Evolutionary conservation across 2,113 vertebrate genomes (phyloP), one percentile per base, ranked within the genome.

Genomic region (Mola mola): DNA sequence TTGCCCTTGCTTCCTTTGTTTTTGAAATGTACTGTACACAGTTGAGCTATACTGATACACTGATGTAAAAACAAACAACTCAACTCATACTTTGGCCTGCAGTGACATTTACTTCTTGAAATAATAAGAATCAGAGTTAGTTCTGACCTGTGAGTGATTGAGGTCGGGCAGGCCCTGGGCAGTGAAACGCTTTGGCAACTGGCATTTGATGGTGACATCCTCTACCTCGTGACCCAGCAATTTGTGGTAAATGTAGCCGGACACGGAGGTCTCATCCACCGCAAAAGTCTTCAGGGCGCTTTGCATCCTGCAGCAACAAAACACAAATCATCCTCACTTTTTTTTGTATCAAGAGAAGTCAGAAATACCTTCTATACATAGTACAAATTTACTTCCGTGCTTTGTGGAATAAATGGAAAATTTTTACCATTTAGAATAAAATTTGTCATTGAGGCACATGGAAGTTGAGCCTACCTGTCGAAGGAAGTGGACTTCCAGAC

Each of bases 401-500:
- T n/a, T n/a, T n/a, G n/a, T n/a, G n/a, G n/a, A n/a, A n/a, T n/a
- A n/a, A n/a, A n/a, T n/a, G n/a, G n/a, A n/a, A n/a, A n/a, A n/a
- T n/a, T 19, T 1, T 10, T 57, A 4, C 21, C 2, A 21, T 33
- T 7, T n/a, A n/a, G n/a, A n/a, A n/a, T n/a, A n/a, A 12, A 0
- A 31, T 25, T 26, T 12, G 4, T 11, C 21, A 47, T 51, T 33
- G 6, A 36, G 17, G 5, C 4, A 2, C 16, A 37, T 17, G 25
- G 12, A 31, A 31, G 31, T 26, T 47, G 2, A 25, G 16, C 28
- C 9, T 65, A 98, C 97, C 97, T 95, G 87, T 99, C 97, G 73
- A 99, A 99, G 0, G 97, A 99, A n/a, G 97, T 99, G 0, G 97
- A 98, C 66, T 99, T 99, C 97, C 97, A 99, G 0, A 99, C 97